Percentiles rank a stretch among this genome's conserved stretches.
Conservation (phyloP, 1,140 invertebrate species). For the Orchesella cincta region DNA sequence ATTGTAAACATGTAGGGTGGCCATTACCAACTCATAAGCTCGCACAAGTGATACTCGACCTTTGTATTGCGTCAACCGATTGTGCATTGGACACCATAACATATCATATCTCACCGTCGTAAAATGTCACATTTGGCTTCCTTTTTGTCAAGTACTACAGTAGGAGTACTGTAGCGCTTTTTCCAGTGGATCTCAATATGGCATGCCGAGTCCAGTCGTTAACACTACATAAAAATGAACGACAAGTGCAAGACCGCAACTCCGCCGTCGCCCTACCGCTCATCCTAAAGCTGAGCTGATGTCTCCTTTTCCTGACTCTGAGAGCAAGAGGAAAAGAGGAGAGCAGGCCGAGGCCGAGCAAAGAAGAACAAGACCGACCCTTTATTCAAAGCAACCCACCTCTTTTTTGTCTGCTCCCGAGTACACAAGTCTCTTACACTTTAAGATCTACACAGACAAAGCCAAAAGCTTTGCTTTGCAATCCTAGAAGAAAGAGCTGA, state of each 20-base stretch:
- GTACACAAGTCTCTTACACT: not conserved
- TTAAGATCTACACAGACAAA: not conserved
- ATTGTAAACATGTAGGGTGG: too few species aligned
- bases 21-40: too few species aligned
- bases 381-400: constrained; percentile 10
- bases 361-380: constrained; percentile 21
- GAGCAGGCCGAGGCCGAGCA: constrained; percentile 21
- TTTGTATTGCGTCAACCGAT: too few species aligned
- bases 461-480: constrained; percentile 6
- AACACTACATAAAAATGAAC: not conserved
- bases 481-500: not conserved
- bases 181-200: too few species aligned
- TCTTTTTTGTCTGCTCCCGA: constrained; percentile 10
- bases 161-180: too few species aligned
- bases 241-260: not conserved
- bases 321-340: not conserved
- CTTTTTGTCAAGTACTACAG: too few species aligned
- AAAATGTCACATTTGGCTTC: too few species aligned
- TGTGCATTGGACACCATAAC: too few species aligned
- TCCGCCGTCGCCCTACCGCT: not conserved
- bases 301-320: not conserved
- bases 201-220: not conserved
- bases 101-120: too few species aligned
- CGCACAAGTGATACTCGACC: too few species aligned
- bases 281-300: too few species aligned